Base-by-base conservation (phyloP, 2,888 invertebrate genomes). In the Galerucella pusilla region DNA sequence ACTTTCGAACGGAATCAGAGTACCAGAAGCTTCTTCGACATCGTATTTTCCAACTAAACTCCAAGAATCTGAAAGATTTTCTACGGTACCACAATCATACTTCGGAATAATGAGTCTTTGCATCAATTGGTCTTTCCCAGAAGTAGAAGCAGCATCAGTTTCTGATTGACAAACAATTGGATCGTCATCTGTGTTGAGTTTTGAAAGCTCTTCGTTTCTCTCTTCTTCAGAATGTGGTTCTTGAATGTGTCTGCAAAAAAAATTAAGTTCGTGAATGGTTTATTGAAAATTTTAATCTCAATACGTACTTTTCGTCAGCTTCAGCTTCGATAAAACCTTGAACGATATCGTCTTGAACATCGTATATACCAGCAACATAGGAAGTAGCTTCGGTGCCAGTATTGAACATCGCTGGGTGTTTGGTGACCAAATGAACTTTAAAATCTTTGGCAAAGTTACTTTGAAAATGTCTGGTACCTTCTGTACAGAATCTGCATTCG, bases 381-480 rank as follows among this genome's bases (percentile, higher is more conserved):
- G 89, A 88, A 28, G 88, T 84, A 0, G 92, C 92, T 65, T 89
- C 87, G 0, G 88, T 81, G 71, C 90, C 88, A 66, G 88, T 88
- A 75, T 90, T 82, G 78, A 89, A 93, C 78, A 88, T 85, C 49
- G 89, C 88, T 0, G 88, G 80, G 86, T 95, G 95, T 1, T 82
- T 85, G 1, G 88, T 84, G 25, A 90, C 85, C 61, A 94, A 88
- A 86, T 95, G 95, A 9, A 89, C 89, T 59, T 92, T 91, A 74
- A 94, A 91, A 49, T 93, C 92, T 73, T 90, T 90, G 11, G 93
- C 92, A 82, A 91, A 90, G 86, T 95, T 94, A 11, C 92, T 91
- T 52, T 89, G 88, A 85, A 89, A 93, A 70, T 68, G 57, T n/a
- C 75, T 75, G 12, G 82, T 78, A 3, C 57, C 63, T 1, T 77